Evolutionary conservation across 2,797 vertebrate genomes (phyloP).

Genomic region (Coendou prehensilis): DNA sequence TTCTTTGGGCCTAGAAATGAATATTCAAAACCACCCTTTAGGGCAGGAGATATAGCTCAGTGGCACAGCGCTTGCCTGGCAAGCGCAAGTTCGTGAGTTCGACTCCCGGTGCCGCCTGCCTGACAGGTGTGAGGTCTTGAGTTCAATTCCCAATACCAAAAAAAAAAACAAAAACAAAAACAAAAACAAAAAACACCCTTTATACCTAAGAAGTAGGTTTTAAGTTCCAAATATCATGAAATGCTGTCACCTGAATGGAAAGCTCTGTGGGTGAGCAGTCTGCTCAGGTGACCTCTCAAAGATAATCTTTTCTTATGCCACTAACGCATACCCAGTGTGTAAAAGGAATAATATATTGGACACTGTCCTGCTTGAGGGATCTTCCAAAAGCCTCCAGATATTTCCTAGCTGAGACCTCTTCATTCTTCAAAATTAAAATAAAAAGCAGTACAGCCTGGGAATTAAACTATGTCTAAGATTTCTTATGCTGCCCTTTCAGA

Average conservation of each 20-base stretch:
- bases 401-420: slow-evolving; percentile 68
- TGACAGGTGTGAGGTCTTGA: too few relatives aligned
- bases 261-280: slow-evolving; percentile 12
- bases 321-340: neutral
- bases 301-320: slow-evolving; percentile 74
- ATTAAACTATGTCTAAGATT: slow-evolving; percentile 77
- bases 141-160: too few relatives aligned
- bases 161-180: too few relatives aligned
- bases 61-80: too few relatives aligned
- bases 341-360: slow-evolving; percentile 66
- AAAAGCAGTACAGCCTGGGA: slow-evolving; percentile 79
- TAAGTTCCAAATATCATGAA: slow-evolving; percentile 46
- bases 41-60: too few relatives aligned
- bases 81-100: too few relatives aligned
- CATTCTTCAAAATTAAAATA: slow-evolving; percentile 81
- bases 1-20: neutral
- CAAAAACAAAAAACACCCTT: neutral
- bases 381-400: slow-evolving; percentile 69
- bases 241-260: neutral
- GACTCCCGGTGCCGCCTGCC: too few relatives aligned
- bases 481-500: slow-evolving; percentile 82
- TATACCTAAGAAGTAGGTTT: neutral
- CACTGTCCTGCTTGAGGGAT: slow-evolving; percentile 72
- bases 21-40: neutral
- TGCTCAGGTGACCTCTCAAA: slow-evolving; percentile 66